Evolutionary conservation across 2,888 invertebrate species (phyloP), one percentile per base, ranked within the genome.

Genomic region (Mesorhabditis spiculigera): DNA sequence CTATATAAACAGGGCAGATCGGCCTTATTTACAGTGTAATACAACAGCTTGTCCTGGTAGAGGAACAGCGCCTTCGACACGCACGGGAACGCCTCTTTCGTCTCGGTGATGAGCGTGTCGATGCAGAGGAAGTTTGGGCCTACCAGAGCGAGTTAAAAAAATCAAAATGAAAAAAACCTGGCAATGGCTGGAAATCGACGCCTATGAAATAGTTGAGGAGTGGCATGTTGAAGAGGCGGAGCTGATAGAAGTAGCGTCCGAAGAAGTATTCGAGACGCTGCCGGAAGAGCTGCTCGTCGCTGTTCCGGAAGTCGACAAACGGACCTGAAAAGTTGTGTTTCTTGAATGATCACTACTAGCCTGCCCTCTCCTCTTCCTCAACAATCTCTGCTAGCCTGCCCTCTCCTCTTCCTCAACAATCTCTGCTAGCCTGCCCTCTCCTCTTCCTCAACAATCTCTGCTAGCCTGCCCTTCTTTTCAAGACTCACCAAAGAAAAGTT

Each of bases 1-100:
- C 92, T 92, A 87, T 94, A 95, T 73, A 96, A 89, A 10, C 93
- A 91, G 83, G 93, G 91, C 90, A 95, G 92, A 87, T 96, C 93
- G 73, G 89, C 89, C 67, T 91, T 77, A 1, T 75, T 71, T 4
- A 85, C 74, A 6, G 81, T 78, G 69, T 85, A 85, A 68, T 81
- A 82, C 4, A 83, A 71, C 43, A 86, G 73, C 63, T 80, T 78
- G 71, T 88, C 87, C 74, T 88, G 78, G 58, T 93, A 95, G 6
- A 96, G 89, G 88, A 95, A 93, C 63, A 93, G 90, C 66, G 93
- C 91, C 86, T 93, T 91, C 85, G 91, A 91, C 64, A 96, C 90
- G 75, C 80, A 75, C 5, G 87, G 85, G 71, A 88, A 87, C 61
- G 81, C 71, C 72, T 85, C 84, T 16, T 70, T 72, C n/a, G 82